Percentiles rank a stretch among this genome's conserved stretches.
Evolutionary conservation across 2,797 vertebrate genomes (phyloP).

Genomic region (Varecia variegata): DNA sequence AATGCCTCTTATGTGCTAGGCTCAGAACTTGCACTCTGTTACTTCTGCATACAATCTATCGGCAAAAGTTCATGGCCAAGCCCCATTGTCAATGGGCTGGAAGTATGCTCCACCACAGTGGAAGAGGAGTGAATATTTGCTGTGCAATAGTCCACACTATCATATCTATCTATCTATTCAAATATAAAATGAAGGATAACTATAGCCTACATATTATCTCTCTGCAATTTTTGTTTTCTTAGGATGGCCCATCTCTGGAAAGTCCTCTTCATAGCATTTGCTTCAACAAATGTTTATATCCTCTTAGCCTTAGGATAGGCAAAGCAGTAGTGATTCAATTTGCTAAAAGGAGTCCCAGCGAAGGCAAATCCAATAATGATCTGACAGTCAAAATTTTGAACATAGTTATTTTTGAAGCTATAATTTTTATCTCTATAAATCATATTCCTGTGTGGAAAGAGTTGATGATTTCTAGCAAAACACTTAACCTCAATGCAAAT

Average conservation of each 20-base stretch:
- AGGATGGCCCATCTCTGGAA: not conserved
- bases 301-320: not conserved
- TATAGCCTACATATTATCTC: not conserved
- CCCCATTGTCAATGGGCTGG: not conserved
- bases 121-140: not conserved
- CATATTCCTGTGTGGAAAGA: not conserved
- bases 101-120: not conserved
- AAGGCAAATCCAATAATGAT: not conserved
- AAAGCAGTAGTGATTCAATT: not conserved
- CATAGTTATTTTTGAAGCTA: not conserved
- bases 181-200: not conserved
- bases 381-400: not conserved
- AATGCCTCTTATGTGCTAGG: not conserved
- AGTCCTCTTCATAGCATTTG: not conserved
- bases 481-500: not conserved
- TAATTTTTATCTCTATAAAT: not conserved
- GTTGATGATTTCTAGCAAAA: not conserved
- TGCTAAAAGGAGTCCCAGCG: not conserved
- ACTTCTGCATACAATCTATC: not conserved
- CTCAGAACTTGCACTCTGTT: not conserved
- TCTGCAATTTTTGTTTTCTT: not conserved
- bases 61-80: not conserved
- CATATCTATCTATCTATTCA: not conserved
- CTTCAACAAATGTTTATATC: not conserved
- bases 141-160: not conserved